Percentiles rank a stretch among this genome's conserved stretches.
phyloP scores from a whole-genome alignment of 2,113 vertebrate genomes.

The Corvus moneduloides region DNA sequence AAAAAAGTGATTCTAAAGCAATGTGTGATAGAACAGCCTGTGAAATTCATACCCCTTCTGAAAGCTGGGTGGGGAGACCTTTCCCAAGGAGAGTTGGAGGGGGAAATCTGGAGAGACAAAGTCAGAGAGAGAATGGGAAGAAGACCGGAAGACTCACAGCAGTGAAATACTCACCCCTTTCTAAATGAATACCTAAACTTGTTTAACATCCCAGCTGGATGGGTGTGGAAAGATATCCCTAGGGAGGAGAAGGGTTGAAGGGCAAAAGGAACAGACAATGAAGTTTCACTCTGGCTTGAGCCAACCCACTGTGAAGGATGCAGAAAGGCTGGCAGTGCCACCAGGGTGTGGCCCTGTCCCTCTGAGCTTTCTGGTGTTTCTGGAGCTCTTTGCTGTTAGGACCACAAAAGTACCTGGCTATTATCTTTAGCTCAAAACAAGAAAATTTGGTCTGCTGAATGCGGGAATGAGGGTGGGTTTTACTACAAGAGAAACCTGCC shows the following conservation, averaged over 20 bases:
- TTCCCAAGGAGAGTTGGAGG: background rate
- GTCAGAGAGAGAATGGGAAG: background rate
- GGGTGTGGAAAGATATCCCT: rapidly evolving
- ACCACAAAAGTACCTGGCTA: background rate
- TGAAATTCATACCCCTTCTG: background rate
- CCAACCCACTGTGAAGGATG: background rate
- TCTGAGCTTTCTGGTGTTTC: background rate
- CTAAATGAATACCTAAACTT: background rate
- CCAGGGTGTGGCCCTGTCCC: background rate
- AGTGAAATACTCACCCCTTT: background rate
- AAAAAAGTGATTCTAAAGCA: background rate
- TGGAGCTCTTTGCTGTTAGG: background rate
- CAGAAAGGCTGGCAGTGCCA: background rate
- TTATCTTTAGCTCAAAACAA: background rate
- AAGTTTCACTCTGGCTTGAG: background rate
- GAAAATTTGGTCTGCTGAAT: background rate
- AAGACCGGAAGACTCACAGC: background rate
- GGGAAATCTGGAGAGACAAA: background rate
- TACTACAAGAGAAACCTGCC: background rate
- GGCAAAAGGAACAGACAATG: background rate
- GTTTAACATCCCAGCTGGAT: background rate
- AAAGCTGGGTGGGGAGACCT: background rate
- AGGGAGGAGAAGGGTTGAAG: background rate
- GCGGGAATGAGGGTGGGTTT: background rate
- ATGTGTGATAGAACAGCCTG: background rate